Conservation (phyloP, 2,113 vertebrate genomes). For the Toxotes chatareus region DNA sequence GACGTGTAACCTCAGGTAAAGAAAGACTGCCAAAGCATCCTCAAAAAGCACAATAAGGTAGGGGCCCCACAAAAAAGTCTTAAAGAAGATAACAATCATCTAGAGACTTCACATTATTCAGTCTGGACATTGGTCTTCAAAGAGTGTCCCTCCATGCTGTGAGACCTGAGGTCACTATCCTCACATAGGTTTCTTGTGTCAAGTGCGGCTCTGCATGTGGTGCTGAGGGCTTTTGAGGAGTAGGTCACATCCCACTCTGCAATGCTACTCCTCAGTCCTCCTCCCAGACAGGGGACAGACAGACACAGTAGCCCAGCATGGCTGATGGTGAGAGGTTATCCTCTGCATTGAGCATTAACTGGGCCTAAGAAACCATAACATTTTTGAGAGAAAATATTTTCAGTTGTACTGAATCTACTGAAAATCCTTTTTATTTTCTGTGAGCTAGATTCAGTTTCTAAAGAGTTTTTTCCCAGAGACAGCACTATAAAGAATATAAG, state of each 20-base stretch:
- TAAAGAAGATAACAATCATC: constrained; percentile 14
- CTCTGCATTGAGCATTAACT: not conserved
- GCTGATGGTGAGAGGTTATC: constrained; percentile 7
- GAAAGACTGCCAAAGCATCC: not conserved
- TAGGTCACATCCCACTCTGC: constrained; percentile 21
- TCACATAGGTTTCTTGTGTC: constrained; percentile 24
- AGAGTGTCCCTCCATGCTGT: constrained; percentile 19
- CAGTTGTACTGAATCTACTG: constrained; percentile 2
- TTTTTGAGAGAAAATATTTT: not conserved
- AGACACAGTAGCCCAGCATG: constrained; percentile 15
- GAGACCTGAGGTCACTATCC: constrained; percentile 31
- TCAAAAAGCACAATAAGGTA: constrained; percentile 3
- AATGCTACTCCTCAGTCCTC: not conserved
- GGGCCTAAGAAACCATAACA: not conserved
- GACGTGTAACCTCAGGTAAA: not conserved
- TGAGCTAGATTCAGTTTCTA: not conserved
- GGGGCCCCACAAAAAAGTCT: constrained; percentile 7
- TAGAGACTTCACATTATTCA: constrained; percentile 36
- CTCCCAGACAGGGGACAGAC: not conserved
- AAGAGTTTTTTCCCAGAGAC: not conserved
- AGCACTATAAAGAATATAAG: not conserved
- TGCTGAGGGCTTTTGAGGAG: constrained; percentile 27
- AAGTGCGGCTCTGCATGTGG: constrained; percentile 5
- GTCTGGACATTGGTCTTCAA: constrained; percentile 12
- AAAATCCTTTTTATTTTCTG: not conserved